Evolutionary conservation across 2,113 vertebrate genomes (phyloP).

Genomic region (Megaceryle maxima): DNA sequence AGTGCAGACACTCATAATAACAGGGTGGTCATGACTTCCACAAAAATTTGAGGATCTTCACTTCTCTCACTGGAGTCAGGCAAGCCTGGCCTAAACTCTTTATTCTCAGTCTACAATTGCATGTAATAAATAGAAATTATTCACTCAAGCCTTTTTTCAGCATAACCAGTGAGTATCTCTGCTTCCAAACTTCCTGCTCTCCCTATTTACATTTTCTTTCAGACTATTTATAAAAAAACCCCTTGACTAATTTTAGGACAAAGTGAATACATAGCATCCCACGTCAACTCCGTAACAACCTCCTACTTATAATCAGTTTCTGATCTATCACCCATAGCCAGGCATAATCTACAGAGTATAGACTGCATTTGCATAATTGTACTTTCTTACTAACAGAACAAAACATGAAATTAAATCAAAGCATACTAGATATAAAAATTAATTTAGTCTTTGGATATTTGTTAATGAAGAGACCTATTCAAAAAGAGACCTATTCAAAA

Average conservation of each 20-base stretch:
- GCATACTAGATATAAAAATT: neutral
- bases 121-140: neutral
- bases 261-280: neutral
- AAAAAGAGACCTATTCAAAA: neutral
- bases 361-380: neutral
- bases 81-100: neutral
- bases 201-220: neutral
- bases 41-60: neutral
- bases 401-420: neutral
- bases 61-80: neutral
- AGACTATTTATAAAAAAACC: neutral
- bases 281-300: neutral
- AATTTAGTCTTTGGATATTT: neutral
- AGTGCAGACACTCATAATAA: neutral
- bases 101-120: neutral
- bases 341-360: neutral
- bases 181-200: neutral
- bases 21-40: neutral
- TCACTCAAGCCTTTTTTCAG: neutral
- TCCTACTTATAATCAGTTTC: neutral
- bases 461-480: neutral
- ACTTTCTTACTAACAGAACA: neutral
- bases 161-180: neutral
- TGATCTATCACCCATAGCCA: neutral
- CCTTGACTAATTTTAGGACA: neutral